These are phyloP conservation scores for Drosophila neocordata DNA, from an alignment of 1,140 invertebrate species.

Conservation along the genomic window DNA sequence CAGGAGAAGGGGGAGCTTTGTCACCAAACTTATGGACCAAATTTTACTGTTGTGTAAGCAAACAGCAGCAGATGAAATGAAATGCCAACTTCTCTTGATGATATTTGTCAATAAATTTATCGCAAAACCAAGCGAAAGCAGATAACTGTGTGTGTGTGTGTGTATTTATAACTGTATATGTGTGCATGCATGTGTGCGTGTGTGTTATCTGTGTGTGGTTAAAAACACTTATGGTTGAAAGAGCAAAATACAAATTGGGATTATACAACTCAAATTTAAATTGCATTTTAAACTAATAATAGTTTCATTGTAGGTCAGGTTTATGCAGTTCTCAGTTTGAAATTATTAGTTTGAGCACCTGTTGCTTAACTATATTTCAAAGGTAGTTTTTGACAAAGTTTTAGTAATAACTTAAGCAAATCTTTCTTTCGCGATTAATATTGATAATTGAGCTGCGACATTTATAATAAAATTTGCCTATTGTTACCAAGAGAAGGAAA, in stretches of 20 bases:
- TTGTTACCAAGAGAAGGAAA: too few relatives aligned
- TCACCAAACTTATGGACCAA: constrained; percentile 66
- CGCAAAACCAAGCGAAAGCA: constrained; percentile 45
- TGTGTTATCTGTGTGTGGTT: constrained; percentile 10
- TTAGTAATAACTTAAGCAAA: too few relatives aligned
- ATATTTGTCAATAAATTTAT: constrained; percentile 80
- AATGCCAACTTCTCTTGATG: constrained; percentile 69
- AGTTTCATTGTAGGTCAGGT: background rate
- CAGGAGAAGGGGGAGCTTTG: constrained; percentile 19
- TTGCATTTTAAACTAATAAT: background rate
- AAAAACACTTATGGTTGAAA: constrained; percentile 38
- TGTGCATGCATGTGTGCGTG: too few relatives aligned
- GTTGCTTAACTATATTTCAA: too few relatives aligned
- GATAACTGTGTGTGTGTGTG: constrained; percentile 9
- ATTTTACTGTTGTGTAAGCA: constrained; percentile 77
- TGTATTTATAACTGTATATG: too few relatives aligned
- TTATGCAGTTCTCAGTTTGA: background rate
- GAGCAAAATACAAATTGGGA: constrained; percentile 32
- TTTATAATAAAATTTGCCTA: too few relatives aligned
- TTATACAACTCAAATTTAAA: background rate
- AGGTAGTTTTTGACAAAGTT: too few relatives aligned
- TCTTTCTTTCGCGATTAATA: too few relatives aligned
- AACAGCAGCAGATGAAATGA: constrained; percentile 70
- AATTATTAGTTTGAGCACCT: background rate
- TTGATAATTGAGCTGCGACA: too few relatives aligned